phyloP scores from a whole-genome alignment of 2,797 vertebrate species.

The Labroides dimidiatus region DNA sequence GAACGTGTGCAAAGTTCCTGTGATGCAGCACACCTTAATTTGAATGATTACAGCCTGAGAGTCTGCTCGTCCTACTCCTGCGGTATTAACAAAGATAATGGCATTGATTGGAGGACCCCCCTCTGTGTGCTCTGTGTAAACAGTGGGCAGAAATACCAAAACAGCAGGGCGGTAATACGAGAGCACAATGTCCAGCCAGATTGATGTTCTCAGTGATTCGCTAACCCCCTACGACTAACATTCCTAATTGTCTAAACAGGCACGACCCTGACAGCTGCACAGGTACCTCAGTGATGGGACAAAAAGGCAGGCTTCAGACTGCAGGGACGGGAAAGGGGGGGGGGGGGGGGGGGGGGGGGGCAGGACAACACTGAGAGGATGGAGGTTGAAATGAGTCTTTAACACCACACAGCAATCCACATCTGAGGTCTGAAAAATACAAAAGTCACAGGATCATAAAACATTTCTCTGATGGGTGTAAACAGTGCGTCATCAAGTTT shows the following conservation, averaged over 20 bases:
- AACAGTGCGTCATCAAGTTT: too few species aligned
- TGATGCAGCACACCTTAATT: too few species aligned
- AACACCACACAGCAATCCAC: too few species aligned
- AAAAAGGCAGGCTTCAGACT: constrained; percentile 43
- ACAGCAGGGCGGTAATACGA: constrained; percentile 83
- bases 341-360: too few species aligned
- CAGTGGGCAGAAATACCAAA: constrained; percentile 85
- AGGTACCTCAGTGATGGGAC: constrained; percentile 60
- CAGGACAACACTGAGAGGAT: too few species aligned
- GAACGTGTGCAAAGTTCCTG: too few species aligned
- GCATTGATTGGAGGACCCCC: constrained; percentile 82
- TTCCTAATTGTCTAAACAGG: constrained; percentile 80
- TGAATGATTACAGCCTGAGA: constrained; percentile 50
- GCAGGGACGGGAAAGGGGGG: too few species aligned
- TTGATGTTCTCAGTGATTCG: constrained; percentile 78
- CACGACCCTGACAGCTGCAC: constrained; percentile 78
- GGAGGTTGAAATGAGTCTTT: too few species aligned
- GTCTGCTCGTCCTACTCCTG: constrained; percentile 41
- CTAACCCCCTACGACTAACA: constrained; percentile 68
- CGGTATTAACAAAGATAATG: constrained; percentile 76
- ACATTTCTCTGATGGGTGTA: too few species aligned
- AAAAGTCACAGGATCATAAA: too few species aligned
- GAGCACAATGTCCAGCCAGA: constrained; percentile 73
- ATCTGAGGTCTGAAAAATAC: too few species aligned
- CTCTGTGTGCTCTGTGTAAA: constrained; percentile 82